Conservation (phyloP, 53 echinoderm and acorn worm genomes). For the Hippasteria phrygiana region DNA sequence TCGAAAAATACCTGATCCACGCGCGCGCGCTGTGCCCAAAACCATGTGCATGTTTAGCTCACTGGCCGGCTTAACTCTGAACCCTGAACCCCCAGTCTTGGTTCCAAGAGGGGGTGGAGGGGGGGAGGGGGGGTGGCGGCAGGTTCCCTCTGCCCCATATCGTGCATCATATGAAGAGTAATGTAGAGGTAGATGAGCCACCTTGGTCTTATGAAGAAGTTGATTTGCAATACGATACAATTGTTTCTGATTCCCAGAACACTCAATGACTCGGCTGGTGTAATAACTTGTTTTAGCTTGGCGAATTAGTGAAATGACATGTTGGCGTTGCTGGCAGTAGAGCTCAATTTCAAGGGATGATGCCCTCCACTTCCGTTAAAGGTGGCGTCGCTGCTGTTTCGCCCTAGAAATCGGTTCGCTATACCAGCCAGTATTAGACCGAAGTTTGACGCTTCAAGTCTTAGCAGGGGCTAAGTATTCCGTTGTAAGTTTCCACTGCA, state of each 20-base stretch:
- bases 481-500: no score
- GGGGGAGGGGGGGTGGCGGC: no score
- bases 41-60: no score
- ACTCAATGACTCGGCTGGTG: neutral
- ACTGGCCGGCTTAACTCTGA: no score
- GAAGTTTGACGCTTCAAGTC: neutral
- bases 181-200: neutral
- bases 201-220: conserved; percentile 12
- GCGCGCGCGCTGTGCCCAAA: no score
- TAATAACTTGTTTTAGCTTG: conserved; percentile 11
- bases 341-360: conserved; percentile 8
- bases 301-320: neutral
- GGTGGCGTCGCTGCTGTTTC: conserved; percentile 1
- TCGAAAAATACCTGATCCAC: no score
- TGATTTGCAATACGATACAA: neutral
- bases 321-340: conserved; percentile 15
- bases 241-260: conserved; percentile 11
- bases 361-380: neutral
- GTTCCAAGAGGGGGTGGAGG: no score
- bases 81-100: no score
- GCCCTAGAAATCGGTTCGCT: neutral
- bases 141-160: no score
- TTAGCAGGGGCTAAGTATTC: neutral
- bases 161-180: no score
- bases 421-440: conserved; percentile 1